A percentile compares a stretch with the other conserved stretches of the same genome.
These are phyloP conservation scores for Plecturocebus donacophilus DNA, from an alignment of 2,113 vertebrate genomes.

Conservation along the genomic window DNA sequence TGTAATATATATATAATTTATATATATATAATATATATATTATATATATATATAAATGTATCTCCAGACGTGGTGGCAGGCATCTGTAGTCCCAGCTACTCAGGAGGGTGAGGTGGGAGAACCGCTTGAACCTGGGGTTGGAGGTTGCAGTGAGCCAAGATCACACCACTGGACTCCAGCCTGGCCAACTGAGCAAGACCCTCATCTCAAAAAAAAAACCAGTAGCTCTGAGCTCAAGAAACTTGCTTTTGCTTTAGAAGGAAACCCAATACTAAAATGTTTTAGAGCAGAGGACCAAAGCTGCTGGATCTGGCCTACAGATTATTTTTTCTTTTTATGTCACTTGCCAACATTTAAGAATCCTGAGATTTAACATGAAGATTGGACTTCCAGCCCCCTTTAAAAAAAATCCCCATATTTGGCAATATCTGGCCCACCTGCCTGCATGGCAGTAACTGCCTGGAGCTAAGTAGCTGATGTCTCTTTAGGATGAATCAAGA, in stretches of 20 bases:
- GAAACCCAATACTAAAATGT: background rate
- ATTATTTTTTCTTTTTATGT: background rate
- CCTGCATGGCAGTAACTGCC: background rate
- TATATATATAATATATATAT: no score
- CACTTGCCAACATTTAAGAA: background rate
- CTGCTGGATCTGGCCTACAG: background rate
- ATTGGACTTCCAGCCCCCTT: background rate
- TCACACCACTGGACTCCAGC: no score
- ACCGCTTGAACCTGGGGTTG: no score
- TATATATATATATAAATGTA: no score
- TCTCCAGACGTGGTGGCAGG: no score
- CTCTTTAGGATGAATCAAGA: background rate
- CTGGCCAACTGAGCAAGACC: no score
- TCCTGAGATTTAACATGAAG: background rate
- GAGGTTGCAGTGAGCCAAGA: no score
- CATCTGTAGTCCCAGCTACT: no score
- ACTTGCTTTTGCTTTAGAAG: background rate
- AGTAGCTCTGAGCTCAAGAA: background rate
- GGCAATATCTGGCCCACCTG: background rate
- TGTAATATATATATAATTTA: no score
- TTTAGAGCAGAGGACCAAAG: background rate
- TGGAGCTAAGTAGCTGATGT: background rate
- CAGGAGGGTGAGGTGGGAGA: no score
- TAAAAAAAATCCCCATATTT: background rate
- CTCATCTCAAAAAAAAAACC: no score